Base-by-base conservation (phyloP, 2,113 vertebrate species). In the Ceuthmochares aereus region DNA sequence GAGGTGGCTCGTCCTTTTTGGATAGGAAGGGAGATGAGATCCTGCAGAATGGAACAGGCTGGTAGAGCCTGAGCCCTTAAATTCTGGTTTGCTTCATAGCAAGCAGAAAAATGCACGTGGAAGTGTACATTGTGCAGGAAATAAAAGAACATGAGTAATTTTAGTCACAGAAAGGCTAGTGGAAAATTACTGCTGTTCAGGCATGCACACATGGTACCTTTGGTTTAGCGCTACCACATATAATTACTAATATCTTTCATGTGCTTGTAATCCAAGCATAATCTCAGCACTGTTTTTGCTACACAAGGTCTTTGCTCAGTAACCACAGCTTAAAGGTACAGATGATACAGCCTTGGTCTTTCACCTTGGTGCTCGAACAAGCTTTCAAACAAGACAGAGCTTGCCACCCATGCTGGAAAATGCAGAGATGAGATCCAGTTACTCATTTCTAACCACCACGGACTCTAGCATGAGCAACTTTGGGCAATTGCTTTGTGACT, bases 151-250 rank as follows among this genome's bases (percentile, higher is more conserved):
- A 16, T 34, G 4, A 73, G 36, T 55, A 76, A 40, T 10, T 84
- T 84, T 51, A 51, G 52, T 36, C 6, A 2, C 45, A 77, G 30
- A 43, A 73, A 36, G 32, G n/a, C 54, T n/a, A 18, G 7, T 69
- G 67, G 84, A 54, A 66, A 83, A 80, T 43, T 56, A 42, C 58
- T 64, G 43, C 37, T 0, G 0, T 3, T 66, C 0, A 0, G 12
- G n/a, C 10, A 2, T 15, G 58, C 8, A 4, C 40, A 52, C 52
- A 1, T 7, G 27, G n/a, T 37, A n/a, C 42, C 78, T 79, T 59
- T 6, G 1, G 34, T 83, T 80, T 40, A 58, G 49, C 3, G 3
- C 45, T 68, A 0, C 52, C 36, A 1, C 49, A 66, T 72, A 15
- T 2, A 32, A 22, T 29, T 83, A n/a, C 36, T 58, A n/a, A 23